Evolutionary conservation across 2,113 vertebrate species (phyloP).

Genomic region (Neogobius melanostomus): DNA sequence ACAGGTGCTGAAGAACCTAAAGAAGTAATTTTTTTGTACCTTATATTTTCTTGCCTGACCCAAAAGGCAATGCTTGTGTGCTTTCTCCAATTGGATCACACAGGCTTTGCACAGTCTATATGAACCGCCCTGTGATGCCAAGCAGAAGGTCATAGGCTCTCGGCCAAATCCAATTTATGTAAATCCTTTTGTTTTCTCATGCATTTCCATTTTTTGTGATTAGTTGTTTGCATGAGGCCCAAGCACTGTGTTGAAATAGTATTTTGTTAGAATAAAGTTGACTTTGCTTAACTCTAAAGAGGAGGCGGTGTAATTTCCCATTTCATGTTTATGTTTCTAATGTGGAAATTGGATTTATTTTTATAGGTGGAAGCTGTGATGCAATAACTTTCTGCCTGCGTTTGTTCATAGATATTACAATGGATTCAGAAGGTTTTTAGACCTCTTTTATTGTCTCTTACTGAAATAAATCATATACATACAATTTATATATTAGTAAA

Average conservation of each 20-base stretch:
- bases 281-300: constrained; percentile 55
- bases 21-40: constrained; percentile 5
- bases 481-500: no score
- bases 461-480: no score
- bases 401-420: background rate
- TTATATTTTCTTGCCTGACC: constrained; percentile 8
- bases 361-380: background rate
- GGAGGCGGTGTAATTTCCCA: constrained; percentile 51
- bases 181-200: constrained; percentile 50
- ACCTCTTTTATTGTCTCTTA: no score
- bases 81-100: constrained; percentile 16
- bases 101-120: constrained; percentile 18
- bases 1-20: constrained; percentile 23
- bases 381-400: background rate
- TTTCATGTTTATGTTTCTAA: constrained; percentile 24
- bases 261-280: constrained; percentile 32
- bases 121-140: constrained; percentile 11
- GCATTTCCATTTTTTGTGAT: constrained; percentile 42
- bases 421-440: no score
- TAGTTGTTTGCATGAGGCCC: constrained; percentile 53
- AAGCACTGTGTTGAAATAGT: constrained; percentile 34
- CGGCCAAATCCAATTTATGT: constrained; percentile 57
- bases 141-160: constrained; percentile 36
- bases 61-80: constrained; percentile 9
- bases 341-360: background rate